Conservation (phyloP, 2,888 invertebrate genomes). For the Scrobipalpa costella region DNA sequence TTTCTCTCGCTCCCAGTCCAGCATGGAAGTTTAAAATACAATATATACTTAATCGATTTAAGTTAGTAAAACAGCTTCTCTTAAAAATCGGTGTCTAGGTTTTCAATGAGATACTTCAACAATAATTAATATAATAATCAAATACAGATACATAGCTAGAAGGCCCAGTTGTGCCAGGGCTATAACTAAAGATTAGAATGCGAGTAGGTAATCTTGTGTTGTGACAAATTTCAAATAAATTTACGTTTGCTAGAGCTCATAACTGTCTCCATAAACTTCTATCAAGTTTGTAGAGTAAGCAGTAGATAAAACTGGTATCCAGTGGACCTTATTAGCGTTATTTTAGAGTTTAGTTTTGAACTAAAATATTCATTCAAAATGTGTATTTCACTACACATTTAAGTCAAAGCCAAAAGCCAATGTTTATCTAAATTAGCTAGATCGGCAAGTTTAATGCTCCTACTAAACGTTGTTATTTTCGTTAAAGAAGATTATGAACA, state of each 20-base stretch:
- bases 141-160: too few species aligned
- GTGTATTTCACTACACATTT: background rate
- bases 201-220: slow-evolving; percentile 29
- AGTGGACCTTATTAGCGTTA: background rate
- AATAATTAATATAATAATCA: too few species aligned
- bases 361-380: background rate
- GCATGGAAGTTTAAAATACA: too few species aligned
- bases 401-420: background rate
- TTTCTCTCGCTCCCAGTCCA: too few species aligned
- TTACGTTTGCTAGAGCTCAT: slow-evolving; percentile 29
- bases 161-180: background rate
- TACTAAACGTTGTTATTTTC: slow-evolving; percentile 1
- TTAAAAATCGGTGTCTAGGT: too few species aligned
- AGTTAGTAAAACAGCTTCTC: too few species aligned
- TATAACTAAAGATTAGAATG: background rate
- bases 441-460: background rate
- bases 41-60: too few species aligned
- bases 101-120: too few species aligned
- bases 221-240: slow-evolving; percentile 31
- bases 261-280: slow-evolving; percentile 29
- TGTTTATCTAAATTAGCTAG: slow-evolving; percentile 11
- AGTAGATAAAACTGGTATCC: background rate
- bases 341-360: background rate
- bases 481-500: background rate
- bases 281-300: slow-evolving; percentile 27